Evolutionary conservation across 1,140 invertebrate genomes (phyloP).

Genomic region (Atta texana): DNA sequence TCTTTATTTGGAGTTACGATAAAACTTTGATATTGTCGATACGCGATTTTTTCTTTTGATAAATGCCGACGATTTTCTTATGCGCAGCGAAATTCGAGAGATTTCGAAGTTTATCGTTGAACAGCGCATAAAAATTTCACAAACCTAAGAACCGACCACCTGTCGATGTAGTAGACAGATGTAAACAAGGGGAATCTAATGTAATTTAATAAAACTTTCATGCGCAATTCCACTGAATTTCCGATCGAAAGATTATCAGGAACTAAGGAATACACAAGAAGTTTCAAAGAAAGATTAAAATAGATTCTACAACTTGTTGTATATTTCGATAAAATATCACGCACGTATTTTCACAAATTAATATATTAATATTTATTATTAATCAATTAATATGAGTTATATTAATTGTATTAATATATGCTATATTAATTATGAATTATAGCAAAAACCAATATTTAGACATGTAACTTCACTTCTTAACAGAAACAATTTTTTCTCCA

Average conservation of each 20-base stretch:
- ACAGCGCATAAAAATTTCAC: slow-evolving; percentile 29
- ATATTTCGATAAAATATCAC: not conserved
- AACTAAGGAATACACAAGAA: slow-evolving; percentile 14
- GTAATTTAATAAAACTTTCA: slow-evolving; percentile 47
- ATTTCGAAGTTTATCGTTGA: slow-evolving; percentile 8
- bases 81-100: slow-evolving; percentile 13
- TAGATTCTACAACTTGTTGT: not conserved
- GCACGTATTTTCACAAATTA: slow-evolving; percentile 11
- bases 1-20: not conserved
- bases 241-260: slow-evolving; percentile 19
- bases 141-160: slow-evolving; percentile 17
- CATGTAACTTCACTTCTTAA: not conserved
- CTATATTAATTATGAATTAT: slow-evolving; percentile 15
- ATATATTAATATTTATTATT: slow-evolving; percentile 14
- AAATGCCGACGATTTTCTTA: slow-evolving; percentile 51
- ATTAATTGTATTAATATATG: not conserved
- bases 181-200: not conserved
- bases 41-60: slow-evolving; percentile 60
- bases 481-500: not conserved
- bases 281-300: not conserved
- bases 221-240: slow-evolving; percentile 34
- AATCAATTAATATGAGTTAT: not conserved
- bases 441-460: not conserved
- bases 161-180: slow-evolving; percentile 24
- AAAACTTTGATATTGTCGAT: slow-evolving; percentile 28